Evolutionary conservation across 2,888 invertebrate species (phyloP).

Genomic region (Punctoribates punctum): DNA sequence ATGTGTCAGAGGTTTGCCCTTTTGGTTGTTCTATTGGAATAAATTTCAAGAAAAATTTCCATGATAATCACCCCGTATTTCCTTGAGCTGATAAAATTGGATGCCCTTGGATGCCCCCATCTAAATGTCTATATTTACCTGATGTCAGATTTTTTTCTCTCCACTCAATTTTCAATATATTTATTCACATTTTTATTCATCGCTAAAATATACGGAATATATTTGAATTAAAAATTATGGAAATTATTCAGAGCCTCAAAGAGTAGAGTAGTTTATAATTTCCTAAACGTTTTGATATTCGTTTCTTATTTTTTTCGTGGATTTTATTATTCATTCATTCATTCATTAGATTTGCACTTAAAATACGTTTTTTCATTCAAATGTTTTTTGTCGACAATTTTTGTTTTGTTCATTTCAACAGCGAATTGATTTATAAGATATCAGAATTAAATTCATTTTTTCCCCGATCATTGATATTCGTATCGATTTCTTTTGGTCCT

Average conservation of each 20-base stretch:
- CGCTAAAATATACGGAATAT: not conserved
- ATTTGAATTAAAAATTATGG: not conserved
- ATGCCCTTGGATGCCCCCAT: no score
- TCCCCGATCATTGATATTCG: no score
- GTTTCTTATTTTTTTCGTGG: not conserved
- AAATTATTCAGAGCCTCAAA: not conserved
- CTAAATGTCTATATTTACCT: slow-evolving; percentile 13
- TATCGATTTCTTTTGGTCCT: no score
- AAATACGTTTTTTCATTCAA: not conserved
- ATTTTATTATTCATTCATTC: not conserved
- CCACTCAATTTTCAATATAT: not conserved
- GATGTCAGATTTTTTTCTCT: not conserved
- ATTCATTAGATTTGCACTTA: not conserved
- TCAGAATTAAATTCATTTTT: no score
- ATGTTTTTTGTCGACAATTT: no score
- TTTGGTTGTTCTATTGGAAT: no score
- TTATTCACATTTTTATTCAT: not conserved
- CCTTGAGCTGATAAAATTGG: no score
- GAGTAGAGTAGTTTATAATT: not conserved
- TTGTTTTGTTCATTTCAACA: no score
- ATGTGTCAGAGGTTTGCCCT: no score
- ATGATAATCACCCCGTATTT: no score
- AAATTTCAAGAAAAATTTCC: no score
- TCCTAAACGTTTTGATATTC: not conserved
- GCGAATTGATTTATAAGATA: no score